Evolutionary conservation across 2,797 vertebrate genomes (phyloP).

Genomic region (Emydoidea blandingii): DNA sequence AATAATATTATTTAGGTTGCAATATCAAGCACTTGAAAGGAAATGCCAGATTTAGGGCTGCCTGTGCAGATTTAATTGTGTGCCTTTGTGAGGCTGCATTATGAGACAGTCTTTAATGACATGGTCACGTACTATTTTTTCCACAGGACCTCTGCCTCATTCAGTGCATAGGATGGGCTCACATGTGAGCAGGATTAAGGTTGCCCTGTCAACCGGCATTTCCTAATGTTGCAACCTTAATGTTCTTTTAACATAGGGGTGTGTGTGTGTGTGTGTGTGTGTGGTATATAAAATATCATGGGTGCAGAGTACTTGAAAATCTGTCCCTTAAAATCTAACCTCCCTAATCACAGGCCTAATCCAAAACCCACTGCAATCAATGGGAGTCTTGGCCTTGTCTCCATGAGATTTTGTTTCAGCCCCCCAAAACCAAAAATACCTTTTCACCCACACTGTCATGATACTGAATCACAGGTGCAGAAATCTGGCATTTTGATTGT

Average conservation of each 20-base stretch:
- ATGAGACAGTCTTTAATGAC: neutral
- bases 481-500: no score
- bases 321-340: neutral
- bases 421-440: neutral
- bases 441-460: no score
- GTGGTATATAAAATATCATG: neutral
- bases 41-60: neutral
- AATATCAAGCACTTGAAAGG: neutral
- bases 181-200: neutral
- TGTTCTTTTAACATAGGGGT: neutral
- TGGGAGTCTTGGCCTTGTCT: neutral
- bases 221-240: neutral
- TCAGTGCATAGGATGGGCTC: neutral
- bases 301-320: neutral
- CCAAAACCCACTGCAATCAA: neutral
- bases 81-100: neutral
- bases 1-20: neutral
- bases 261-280: neutral
- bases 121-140: neutral
- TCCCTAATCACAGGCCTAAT: neutral
- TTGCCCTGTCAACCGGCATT: neutral
- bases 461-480: no score
- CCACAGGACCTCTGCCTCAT: neutral
- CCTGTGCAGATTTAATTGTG: neutral
- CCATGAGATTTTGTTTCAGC: neutral